Evolutionary conservation across 2,113 vertebrate species (phyloP).

Genomic region (Tricholaema leucomelas): DNA sequence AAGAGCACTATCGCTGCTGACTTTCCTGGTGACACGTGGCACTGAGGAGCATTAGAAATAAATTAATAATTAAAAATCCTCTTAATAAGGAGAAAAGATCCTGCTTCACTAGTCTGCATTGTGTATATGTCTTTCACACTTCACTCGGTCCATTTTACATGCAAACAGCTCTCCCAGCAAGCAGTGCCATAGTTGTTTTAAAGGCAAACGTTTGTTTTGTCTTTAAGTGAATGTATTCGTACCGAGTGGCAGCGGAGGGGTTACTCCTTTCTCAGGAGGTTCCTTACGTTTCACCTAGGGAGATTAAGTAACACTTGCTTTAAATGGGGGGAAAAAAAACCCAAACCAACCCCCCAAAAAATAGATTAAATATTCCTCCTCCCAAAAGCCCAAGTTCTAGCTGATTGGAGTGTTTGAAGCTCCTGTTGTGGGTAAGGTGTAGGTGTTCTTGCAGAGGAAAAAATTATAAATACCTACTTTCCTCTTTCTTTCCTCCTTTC

Average conservation of each 20-base stretch:
- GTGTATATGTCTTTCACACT: neutral
- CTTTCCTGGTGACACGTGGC: neutral
- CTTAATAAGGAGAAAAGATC: neutral
- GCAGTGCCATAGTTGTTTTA: neutral
- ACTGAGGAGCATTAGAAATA: neutral
- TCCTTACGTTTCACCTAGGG: neutral
- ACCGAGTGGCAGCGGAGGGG: neutral
- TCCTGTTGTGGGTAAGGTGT: neutral
- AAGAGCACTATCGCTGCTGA: neutral
- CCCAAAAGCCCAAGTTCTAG: neutral
- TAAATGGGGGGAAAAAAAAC: neutral
- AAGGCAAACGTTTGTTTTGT: conserved; percentile 34
- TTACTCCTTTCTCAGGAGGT: neutral
- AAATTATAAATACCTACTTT: neutral
- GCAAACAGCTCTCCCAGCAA: neutral
- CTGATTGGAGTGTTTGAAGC: neutral
- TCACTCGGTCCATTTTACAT: neutral
- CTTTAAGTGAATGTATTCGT: conserved; percentile 6
- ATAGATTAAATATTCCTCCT: neutral
- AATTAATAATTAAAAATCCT: neutral
- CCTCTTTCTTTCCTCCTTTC: neutral
- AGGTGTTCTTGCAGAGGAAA: neutral
- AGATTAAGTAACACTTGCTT: neutral
- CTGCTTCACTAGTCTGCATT: neutral
- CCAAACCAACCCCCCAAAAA: neutral